A percentile compares a stretch with the other conserved stretches of the same genome.
Evolutionary conservation across 2,113 vertebrate species (phyloP).

Genomic region (Pogonocichla stellata): DNA sequence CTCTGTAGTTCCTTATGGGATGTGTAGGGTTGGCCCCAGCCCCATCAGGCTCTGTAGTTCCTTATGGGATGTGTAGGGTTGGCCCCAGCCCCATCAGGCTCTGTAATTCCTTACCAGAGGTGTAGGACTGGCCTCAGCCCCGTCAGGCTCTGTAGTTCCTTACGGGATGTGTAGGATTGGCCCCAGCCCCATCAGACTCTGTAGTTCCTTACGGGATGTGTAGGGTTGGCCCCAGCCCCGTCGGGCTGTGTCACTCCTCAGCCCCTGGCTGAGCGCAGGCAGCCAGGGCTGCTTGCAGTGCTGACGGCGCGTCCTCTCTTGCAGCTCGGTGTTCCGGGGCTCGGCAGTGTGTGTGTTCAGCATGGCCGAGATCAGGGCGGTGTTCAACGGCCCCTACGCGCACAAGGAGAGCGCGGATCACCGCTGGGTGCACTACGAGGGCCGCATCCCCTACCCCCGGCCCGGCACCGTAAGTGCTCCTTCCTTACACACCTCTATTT

Average conservation of each 20-base stretch:
- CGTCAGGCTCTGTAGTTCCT: too few species aligned
- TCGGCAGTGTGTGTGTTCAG: constrained; percentile 97
- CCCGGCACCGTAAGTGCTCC: constrained; percentile 87
- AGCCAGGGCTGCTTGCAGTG: background rate
- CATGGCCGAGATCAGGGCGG: constrained; percentile 93
- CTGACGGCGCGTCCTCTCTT: background rate
- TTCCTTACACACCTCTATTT: background rate
- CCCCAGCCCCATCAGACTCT: too few species aligned
- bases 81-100: too few species aligned
- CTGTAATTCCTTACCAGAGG: too few species aligned
- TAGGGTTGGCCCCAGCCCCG: too few species aligned
- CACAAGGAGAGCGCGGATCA: constrained; percentile 96
- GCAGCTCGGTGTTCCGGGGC: constrained; percentile 94
- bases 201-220: background rate
- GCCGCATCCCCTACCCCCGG: constrained; percentile 90
- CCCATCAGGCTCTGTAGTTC: too few species aligned
- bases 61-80: too few species aligned
- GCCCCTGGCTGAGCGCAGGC: background rate
- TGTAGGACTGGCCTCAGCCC: too few species aligned
- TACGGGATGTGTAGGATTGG: too few species aligned
- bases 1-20: too few species aligned
- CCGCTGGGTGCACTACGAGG: constrained; percentile 94
- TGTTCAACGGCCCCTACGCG: constrained; percentile 93
- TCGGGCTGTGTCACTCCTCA: background rate
- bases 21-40: too few species aligned